Percentiles rank a stretch among this genome's conserved stretches.
These are phyloP conservation scores for Acronicta alni DNA, from an alignment of 2,888 invertebrate genomes.

Conservation along the genomic window DNA sequence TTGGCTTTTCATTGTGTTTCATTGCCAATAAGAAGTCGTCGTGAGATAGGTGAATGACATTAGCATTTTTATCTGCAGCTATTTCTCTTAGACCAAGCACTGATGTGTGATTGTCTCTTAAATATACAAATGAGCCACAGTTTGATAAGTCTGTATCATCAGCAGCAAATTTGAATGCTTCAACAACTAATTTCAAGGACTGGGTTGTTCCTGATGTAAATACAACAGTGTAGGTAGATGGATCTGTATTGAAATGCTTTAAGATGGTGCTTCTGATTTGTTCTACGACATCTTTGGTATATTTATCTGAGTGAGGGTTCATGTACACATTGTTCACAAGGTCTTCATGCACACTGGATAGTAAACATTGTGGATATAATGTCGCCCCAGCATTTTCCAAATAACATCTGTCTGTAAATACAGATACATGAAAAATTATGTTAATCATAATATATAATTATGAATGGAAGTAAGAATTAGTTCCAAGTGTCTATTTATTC, in stretches of 20 bases:
- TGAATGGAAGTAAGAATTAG: neutral
- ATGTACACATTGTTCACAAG: constrained; percentile 93
- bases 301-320: constrained; percentile 97
- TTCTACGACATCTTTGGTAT: constrained; percentile 95
- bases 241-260: constrained; percentile 94
- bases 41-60: constrained; percentile 89
- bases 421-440: constrained; percentile 10
- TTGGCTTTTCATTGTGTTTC: constrained; percentile 42
- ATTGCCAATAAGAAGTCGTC: constrained; percentile 86
- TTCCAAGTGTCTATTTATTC: constrained; percentile 14
- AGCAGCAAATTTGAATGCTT: constrained; percentile 92
- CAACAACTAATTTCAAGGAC: constrained; percentile 94
- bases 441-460: neutral
- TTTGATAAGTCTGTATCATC: constrained; percentile 63
- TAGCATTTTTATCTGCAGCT: constrained; percentile 88
- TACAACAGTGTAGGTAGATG: constrained; percentile 95
- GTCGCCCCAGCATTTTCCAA: constrained; percentile 97
- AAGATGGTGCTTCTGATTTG: constrained; percentile 95
- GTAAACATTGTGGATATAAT: constrained; percentile 93
- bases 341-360: constrained; percentile 91
- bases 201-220: constrained; percentile 98
- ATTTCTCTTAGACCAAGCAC: constrained; percentile 97
- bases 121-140: constrained; percentile 92
- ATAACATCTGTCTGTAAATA: constrained; percentile 91
- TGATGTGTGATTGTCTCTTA: constrained; percentile 98